A percentile compares a stretch with the other conserved stretches of the same genome.
Conservation (phyloP, 2,113 vertebrate species). For the Oxyruncus cristatus region DNA sequence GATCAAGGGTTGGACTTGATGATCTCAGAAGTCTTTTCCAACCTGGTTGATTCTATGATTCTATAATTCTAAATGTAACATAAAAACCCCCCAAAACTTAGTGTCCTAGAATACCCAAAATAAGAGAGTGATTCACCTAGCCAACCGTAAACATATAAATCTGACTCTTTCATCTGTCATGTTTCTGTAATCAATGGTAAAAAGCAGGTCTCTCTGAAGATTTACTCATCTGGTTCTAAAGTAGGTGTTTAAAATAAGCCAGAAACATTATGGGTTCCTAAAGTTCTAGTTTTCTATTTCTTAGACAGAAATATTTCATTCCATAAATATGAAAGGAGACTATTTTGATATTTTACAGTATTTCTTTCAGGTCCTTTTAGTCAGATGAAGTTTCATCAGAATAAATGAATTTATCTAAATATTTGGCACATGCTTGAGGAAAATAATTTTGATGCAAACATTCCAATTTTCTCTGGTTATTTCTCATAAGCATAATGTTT, state of each 20-base stretch:
- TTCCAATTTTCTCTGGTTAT: background rate
- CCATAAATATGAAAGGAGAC: background rate
- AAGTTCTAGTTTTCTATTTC: background rate
- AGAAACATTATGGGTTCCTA: background rate
- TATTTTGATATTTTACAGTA: background rate
- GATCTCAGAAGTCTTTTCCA: no score
- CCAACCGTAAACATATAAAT: background rate
- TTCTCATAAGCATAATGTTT: background rate
- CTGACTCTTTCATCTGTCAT: background rate
- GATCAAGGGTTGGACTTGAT: no score
- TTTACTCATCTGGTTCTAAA: background rate
- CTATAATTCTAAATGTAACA: background rate
- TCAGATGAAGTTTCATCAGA: background rate
- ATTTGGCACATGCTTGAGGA: background rate
- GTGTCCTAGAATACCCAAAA: background rate
- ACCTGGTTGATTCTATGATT: no score
- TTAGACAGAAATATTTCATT: background rate
- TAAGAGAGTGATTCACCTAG: background rate
- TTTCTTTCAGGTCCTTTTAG: background rate
- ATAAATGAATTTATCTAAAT: background rate
- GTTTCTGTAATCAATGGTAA: background rate
- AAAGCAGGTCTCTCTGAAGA: background rate
- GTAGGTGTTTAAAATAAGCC: background rate
- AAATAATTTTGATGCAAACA: background rate
- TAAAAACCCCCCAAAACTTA: background rate